Base-by-base conservation (phyloP, 2,888 invertebrate genomes). In the Sesia bembeciformis region DNA sequence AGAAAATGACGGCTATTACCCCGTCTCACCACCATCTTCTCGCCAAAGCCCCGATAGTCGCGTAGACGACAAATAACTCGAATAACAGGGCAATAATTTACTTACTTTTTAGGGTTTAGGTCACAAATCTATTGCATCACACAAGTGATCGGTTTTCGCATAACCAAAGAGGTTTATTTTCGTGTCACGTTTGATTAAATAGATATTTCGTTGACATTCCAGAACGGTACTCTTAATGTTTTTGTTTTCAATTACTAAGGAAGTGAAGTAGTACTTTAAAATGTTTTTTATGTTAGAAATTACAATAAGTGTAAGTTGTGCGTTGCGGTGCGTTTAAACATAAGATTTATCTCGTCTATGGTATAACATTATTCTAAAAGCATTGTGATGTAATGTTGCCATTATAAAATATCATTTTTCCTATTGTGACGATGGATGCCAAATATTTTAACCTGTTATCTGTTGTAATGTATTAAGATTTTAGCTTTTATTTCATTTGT, bases 11-110 rank as follows among this genome's bases (percentile, higher is more conserved):
- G 82, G 79, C 51, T 84, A 83, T 0, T 77, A 74, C 55, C 71
- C 74, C 2, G 66, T 76, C 39, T 84, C 85, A 3, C 84, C 87
- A 41, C 81, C 85, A 3, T 74, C 77, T 0, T 83, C 86, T 0
- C 71, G 84, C 8, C 79, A 82, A 56, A 82, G 85, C 55, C 84
- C 83, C 4, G 72, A 4, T 40, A 23, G 23, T 23, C 23, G 23
- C 23, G 23, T 23, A 46, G 23, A 46, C 46, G 8, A n/a, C 46
- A n/a, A 23, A 23, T 8, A 46, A 46, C 46, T 46, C 46, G 7
- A 46, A 46, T 46, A 46, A 23, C 23, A 23, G 3, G 46, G 46
- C 46, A 46, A 46, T 46, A 8, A 4, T n/a, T 46, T 46, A 46
- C 46, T 46, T 46, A 46, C 46, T 46, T 8, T n/a, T 8, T 43